Conservation (phyloP, 2,797 vertebrate genomes). For the Danionella dracula region DNA sequence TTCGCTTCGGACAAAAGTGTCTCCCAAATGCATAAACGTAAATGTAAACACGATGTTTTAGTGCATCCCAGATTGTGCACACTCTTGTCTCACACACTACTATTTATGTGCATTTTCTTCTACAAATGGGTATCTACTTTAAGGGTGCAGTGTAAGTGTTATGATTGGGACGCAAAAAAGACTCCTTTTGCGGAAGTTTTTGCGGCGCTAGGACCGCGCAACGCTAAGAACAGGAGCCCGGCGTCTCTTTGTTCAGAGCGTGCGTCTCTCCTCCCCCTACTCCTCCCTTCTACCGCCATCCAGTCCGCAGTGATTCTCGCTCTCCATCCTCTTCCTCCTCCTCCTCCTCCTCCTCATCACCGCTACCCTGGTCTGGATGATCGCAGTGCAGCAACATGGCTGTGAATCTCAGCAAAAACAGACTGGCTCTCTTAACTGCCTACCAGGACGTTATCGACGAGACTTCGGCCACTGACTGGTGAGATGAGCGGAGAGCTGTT, state of each 20-base stretch:
- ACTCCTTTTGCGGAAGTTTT: too few species aligned
- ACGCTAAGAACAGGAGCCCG: constrained; percentile 2
- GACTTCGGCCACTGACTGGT: constrained; percentile 87
- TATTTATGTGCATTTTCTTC: too few species aligned
- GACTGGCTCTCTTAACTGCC: constrained; percentile 88
- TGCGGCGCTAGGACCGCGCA: constrained; percentile 24
- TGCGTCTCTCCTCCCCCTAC: constrained; percentile 43
- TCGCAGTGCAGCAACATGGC: constrained; percentile 67
- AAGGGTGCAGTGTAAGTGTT: too few species aligned
- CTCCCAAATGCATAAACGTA: too few species aligned
- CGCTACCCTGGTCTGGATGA: constrained; percentile 65
- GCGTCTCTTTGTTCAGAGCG: constrained; percentile 65
- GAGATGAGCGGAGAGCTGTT: constrained; percentile 53
- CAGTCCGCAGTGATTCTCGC: constrained; percentile 47
- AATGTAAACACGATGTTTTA: too few species aligned
- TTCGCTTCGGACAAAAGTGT: too few species aligned
- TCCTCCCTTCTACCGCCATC: constrained; percentile 36
- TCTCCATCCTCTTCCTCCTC: not conserved
- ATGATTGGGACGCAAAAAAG: too few species aligned
- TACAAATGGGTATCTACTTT: too few species aligned
- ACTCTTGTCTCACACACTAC: too few species aligned
- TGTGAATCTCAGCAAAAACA: constrained; percentile 89
- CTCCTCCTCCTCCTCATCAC: constrained; percentile 9
- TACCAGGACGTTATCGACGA: constrained; percentile 95
- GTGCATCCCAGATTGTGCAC: too few species aligned